Percentiles rank a stretch among this genome's conserved stretches.
These are phyloP conservation scores for Porites lobata DNA, from an alignment of 92 coral and sea anemone genomes.

Conservation along the genomic window DNA sequence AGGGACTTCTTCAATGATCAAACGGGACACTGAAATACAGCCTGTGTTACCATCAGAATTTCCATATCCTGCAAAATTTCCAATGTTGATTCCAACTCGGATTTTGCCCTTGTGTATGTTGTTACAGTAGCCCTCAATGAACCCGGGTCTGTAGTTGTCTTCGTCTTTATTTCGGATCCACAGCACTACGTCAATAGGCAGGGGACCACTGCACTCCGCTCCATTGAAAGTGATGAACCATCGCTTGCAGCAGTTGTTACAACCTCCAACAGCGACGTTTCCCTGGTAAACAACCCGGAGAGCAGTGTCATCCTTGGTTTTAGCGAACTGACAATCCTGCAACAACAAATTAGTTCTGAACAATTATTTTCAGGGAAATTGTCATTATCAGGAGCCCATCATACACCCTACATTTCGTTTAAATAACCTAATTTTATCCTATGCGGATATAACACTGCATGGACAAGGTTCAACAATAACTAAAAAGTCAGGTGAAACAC, in stretches of 20 bases:
- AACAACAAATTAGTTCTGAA: no score
- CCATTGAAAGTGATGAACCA: constrained; percentile 66
- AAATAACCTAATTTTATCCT: no score
- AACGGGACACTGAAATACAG: constrained; percentile 57
- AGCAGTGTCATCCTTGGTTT: constrained; percentile 9
- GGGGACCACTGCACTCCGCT: constrained; percentile 45
- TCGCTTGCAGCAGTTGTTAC: constrained; percentile 29
- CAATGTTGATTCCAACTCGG: constrained; percentile 56
- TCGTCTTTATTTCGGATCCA: background rate
- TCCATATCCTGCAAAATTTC: constrained; percentile 27
- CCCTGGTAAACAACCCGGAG: constrained; percentile 56
- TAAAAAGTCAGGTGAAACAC: no score
- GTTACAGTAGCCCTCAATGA: constrained; percentile 54
- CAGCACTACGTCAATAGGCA: constrained; percentile 30
- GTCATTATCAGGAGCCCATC: no score
- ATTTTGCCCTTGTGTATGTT: constrained; percentile 37
- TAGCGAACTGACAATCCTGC: constrained; percentile 34
- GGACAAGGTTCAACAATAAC: no score
- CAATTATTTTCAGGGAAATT: no score
- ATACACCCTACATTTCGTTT: no score
- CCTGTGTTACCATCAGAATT: constrained; percentile 33
- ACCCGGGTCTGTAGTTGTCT: constrained; percentile 30
- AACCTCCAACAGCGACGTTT: background rate
- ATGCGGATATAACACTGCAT: no score
- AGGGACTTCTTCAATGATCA: constrained; percentile 60